These are phyloP conservation scores for Vireo altiloquus DNA, from an alignment of 2,113 vertebrate species.

Conservation along the genomic window DNA sequence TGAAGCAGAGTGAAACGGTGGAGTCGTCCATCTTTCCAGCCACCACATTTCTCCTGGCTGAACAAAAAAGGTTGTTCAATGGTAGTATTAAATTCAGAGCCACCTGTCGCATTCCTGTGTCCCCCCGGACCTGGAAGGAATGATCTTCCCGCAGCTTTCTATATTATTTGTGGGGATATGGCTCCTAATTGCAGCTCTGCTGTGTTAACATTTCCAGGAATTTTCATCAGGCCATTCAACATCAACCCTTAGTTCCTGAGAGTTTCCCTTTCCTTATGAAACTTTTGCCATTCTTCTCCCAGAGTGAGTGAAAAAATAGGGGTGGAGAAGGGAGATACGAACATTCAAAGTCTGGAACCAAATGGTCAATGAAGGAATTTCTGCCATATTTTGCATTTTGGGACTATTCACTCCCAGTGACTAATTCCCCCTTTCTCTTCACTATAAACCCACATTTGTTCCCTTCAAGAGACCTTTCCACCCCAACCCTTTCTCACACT, in stretches of 20 bases:
- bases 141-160: background rate
- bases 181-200: background rate
- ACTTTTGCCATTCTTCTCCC: background rate
- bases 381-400: background rate
- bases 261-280: background rate
- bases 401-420: background rate
- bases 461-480: background rate
- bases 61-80: background rate
- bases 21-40: background rate
- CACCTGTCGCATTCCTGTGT: background rate
- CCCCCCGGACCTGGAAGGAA: background rate
- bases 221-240: background rate
- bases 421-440: background rate
- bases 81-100: background rate
- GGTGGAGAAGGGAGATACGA: background rate
- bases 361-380: background rate
- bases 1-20: background rate
- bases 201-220: background rate
- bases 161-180: background rate
- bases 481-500: background rate
- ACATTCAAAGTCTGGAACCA: background rate
- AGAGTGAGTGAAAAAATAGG: background rate
- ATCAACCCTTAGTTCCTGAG: background rate
- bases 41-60: background rate
- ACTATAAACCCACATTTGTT: background rate